Percentiles rank a stretch among this genome's conserved stretches.
phyloP scores from a whole-genome alignment of 1,140 invertebrate genomes.

The Pissodes strobi region DNA sequence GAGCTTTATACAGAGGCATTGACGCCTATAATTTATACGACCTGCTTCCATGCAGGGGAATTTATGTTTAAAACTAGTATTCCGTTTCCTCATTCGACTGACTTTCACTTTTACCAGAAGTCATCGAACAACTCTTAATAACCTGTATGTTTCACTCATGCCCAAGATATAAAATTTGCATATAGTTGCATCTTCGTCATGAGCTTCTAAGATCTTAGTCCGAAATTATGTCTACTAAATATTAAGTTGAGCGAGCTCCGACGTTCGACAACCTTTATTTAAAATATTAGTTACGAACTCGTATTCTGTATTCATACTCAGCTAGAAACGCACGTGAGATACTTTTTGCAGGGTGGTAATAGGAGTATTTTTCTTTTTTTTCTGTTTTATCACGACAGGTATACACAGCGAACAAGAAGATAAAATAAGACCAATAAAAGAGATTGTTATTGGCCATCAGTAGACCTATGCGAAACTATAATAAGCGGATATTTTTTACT shows the following conservation, averaged over 20 bases:
- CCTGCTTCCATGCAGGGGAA: background rate
- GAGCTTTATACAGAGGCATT: too few relatives aligned
- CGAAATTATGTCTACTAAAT: constrained; percentile 7
- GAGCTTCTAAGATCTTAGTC: constrained; percentile 1
- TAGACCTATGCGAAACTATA: too few relatives aligned
- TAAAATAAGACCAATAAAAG: too few relatives aligned
- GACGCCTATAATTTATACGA: background rate
- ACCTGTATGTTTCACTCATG: too few relatives aligned
- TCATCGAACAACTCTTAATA: constrained; percentile 1
- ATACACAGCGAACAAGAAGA: too few relatives aligned
- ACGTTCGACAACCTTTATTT: background rate
- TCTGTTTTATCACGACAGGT: too few relatives aligned
- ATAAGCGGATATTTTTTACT: too few relatives aligned
- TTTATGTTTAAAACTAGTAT: constrained; percentile 7
- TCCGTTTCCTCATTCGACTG: background rate
- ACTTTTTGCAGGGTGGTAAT: background rate
- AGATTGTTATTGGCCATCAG: too few relatives aligned
- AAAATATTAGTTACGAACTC: constrained; percentile 3
- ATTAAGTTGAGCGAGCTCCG: constrained; percentile 3
- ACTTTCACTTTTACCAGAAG: background rate
- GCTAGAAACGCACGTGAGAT: background rate
- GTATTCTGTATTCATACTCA: background rate
- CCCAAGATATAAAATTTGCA: background rate
- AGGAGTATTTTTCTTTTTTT: background rate
- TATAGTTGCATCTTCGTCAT: background rate